Evolutionary conservation across 1,140 invertebrate species (phyloP), one percentile per base, ranked within the genome.

Genomic region (Calliopsis andreniformis): DNA sequence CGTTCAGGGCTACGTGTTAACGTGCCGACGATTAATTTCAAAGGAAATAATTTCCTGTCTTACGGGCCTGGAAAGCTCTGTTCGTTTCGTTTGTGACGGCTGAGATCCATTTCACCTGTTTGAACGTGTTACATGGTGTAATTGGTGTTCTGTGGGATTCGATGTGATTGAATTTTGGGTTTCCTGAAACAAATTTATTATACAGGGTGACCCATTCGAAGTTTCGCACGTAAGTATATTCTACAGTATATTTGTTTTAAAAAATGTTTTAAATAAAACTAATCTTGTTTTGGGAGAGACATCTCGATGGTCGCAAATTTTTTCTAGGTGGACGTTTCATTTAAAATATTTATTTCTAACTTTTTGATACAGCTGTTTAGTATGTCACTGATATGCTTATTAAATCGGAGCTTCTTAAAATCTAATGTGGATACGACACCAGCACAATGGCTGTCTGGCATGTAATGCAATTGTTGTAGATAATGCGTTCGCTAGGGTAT

Each of bases 401-500:
- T 63, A 58, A 23, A 3, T 23, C 8, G 35, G 39, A 45, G 39
- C 51, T 56, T 67, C 63, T 75, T 67, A 62, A 45, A 67, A 75
- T 67, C 51, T 47, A 75, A 75, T 47, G 20, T 56, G 28, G 28
- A 55, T 56, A 32, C 25, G 63, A 63, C 43, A 23, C 1, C 28
- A n/a, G 30, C 63, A 39, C 63, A 67, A 56, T 67, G 47, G 39
- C 68, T 47, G 56, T 47, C 51, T 56, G 42, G 62, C 39, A n/a
- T 28, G 56, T 75, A 75, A 75, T 75, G 51, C 71, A 75, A 75
- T 75, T 75, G 71, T 75, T 75, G 39, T 51, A 67, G 63, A 30
- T 75, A 75, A 75, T 67, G 63, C 53, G 63, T 42, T 75, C 18
- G 66, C 47, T 28, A 56, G 39, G 67, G 63, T 75, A 67, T 35